phyloP scores from a whole-genome alignment of 2,113 vertebrate genomes.

The Falco punctatus region DNA sequence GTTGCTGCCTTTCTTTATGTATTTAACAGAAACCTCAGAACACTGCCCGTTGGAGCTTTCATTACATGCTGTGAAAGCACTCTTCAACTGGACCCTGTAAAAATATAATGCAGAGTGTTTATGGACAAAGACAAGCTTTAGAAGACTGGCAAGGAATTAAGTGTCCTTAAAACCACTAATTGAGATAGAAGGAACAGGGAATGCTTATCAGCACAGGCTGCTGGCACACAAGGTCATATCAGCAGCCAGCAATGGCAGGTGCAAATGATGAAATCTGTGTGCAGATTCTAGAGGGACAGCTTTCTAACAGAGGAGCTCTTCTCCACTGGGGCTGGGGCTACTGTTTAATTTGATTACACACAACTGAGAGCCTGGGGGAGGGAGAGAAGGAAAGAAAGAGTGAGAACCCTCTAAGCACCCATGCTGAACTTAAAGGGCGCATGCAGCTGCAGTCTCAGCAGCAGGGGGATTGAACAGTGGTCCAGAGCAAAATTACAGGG shows the following conservation, averaged over 20 bases:
- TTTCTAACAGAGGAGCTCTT: conserved; percentile 49
- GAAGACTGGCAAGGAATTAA: neutral
- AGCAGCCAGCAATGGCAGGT: conserved; percentile 42
- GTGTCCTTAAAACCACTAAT: neutral
- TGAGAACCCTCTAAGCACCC: neutral
- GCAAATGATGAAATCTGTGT: neutral
- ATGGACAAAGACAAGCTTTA: conserved; percentile 31
- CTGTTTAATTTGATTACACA: neutral
- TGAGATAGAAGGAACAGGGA: conserved; percentile 19
- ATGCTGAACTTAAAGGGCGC: neutral
- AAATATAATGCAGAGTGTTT: neutral
- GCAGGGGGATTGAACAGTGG: neutral
- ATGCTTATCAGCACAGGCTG: neutral
- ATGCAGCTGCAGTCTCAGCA: neutral
- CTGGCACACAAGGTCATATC: conserved; percentile 26
- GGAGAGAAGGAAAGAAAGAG: neutral
- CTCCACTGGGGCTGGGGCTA: neutral
- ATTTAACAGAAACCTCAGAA: neutral
- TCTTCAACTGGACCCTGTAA: neutral
- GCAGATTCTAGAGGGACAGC: neutral
- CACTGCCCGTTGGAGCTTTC: neutral
- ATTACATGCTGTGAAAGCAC: neutral
- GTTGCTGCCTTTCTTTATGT: neutral
- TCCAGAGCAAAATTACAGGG: neutral
- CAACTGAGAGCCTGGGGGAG: neutral